Evolutionary conservation across 2,113 vertebrate genomes (phyloP).

Genomic region (Brachirus orientalis): DNA sequence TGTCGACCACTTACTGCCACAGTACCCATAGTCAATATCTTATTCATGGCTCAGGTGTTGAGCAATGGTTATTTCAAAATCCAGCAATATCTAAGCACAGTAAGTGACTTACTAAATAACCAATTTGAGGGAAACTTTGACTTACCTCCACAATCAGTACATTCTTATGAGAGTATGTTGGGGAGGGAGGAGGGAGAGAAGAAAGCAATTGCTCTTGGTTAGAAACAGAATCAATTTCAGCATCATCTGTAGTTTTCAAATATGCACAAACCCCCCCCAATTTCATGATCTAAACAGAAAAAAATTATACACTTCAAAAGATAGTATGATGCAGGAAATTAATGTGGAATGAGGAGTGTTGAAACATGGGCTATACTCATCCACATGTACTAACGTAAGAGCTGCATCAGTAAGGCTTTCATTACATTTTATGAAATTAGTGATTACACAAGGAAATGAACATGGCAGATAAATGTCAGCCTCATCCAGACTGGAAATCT

Average conservation of each 20-base stretch:
- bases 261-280: neutral
- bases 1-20: too few species aligned
- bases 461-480: neutral
- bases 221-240: conserved; percentile 8
- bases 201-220: conserved; percentile 36
- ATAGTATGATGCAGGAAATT: too few species aligned
- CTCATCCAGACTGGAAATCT: conserved; percentile 25
- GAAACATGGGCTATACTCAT: too few species aligned
- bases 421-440: conserved; percentile 24
- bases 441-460: conserved; percentile 12
- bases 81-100: too few species aligned
- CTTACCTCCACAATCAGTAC: conserved; percentile 96
- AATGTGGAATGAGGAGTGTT: conserved; percentile 10
- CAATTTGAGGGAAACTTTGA: conserved; percentile 31
- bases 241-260: conserved; percentile 3
- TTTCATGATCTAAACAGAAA: neutral
- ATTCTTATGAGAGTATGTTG: conserved; percentile 83
- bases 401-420: neutral
- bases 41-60: too few species aligned
- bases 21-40: too few species aligned
- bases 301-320: too few species aligned
- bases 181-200: conserved; percentile 46
- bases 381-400: neutral
- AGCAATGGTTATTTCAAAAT: too few species aligned
- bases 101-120: neutral